These are phyloP conservation scores for Yponomeuta malinellus DNA, from an alignment of 2,888 invertebrate species.

Conservation along the genomic window DNA sequence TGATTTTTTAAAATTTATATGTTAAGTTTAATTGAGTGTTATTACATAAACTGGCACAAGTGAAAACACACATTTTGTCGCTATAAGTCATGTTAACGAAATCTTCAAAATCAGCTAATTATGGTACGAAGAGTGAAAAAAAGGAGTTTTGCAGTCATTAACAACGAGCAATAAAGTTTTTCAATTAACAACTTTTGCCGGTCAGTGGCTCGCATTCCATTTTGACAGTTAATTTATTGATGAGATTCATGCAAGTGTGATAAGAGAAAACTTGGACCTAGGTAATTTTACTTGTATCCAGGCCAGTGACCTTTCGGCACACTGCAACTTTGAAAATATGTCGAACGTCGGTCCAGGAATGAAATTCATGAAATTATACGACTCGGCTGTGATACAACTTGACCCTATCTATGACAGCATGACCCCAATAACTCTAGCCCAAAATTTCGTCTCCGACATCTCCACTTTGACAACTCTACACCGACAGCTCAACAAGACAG, in stretches of 20 bases:
- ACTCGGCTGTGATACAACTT: too few relatives aligned
- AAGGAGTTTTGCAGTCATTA: constrained; percentile 33
- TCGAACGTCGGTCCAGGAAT: too few relatives aligned
- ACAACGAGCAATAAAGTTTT: constrained; percentile 42
- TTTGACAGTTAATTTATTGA: constrained; percentile 7
- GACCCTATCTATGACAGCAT: too few relatives aligned
- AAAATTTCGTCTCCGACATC: too few relatives aligned
- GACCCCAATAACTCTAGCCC: too few relatives aligned
- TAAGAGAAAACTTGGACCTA: neutral
- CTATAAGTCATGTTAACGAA: neutral
- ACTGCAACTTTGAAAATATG: neutral
- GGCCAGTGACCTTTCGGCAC: neutral
- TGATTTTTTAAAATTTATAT: neutral
- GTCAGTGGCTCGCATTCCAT: constrained; percentile 27
- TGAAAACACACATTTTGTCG: neutral
- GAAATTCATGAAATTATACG: too few relatives aligned
- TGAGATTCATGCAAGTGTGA: constrained; percentile 6
- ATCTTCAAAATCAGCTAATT: neutral
- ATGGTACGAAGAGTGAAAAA: neutral
- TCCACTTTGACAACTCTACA: too few relatives aligned
- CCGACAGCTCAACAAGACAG: too few relatives aligned
- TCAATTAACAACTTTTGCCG: constrained; percentile 36
- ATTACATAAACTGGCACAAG: neutral
- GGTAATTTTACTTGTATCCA: neutral
- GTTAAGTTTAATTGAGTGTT: neutral